Conservation (phyloP, 2,113 vertebrate genomes). For the Triplophysa tibetana region DNA sequence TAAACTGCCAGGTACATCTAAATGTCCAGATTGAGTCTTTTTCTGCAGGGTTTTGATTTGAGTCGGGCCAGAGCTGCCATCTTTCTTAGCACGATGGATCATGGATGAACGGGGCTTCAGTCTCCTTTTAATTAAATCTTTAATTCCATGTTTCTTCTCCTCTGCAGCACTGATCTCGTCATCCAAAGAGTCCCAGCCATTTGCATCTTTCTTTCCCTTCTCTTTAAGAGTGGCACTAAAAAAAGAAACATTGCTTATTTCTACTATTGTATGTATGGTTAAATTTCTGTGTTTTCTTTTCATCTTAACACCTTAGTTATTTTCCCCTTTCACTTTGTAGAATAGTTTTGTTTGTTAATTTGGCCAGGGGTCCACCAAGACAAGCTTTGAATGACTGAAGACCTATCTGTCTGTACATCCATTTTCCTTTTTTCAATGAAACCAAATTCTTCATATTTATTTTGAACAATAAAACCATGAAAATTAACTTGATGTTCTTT, state of each 20-base stretch:
- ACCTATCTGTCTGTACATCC: no score
- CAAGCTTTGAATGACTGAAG: no score
- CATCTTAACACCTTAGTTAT: no score
- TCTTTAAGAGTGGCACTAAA: conserved; percentile 31
- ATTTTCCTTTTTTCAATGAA: no score
- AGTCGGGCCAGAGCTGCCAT: not conserved
- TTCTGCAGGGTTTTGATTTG: conserved; percentile 48
- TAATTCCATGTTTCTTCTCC: conserved; percentile 68
- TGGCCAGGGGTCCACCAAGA: no score
- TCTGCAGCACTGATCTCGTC: conserved; percentile 63
- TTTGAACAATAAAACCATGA: no score
- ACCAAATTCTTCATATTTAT: no score
- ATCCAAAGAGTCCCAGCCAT: conserved; percentile 53
- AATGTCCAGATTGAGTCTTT: not conserved
- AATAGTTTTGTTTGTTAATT: no score
- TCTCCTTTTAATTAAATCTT: conserved; percentile 64
- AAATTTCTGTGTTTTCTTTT: no score
- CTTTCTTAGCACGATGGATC: conserved; percentile 37
- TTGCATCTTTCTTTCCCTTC: conserved; percentile 49
- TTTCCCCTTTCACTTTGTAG: no score
- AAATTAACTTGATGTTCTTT: no score
- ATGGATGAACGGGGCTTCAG: conserved; percentile 40
- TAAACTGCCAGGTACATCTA: conserved; percentile 23
- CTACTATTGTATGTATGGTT: not conserved
- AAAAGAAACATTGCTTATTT: not conserved